Base-by-base conservation (phyloP, 2,113 vertebrate genomes). In the Chlamydotis undulata region DNA sequence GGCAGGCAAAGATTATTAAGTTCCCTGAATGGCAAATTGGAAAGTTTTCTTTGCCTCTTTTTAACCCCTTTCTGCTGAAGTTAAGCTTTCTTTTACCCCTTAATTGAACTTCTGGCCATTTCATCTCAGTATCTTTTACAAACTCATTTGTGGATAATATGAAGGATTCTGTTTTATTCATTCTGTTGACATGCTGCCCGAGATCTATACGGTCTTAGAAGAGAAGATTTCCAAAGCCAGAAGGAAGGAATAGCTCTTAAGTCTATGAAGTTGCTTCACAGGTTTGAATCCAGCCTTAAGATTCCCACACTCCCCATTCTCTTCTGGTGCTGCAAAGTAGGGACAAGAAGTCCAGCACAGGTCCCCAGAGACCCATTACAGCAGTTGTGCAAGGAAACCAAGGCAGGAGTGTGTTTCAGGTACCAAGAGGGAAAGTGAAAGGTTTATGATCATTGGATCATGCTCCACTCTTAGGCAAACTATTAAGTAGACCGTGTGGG, bases 1-100 rank as follows among this genome's bases (percentile, higher is more conserved):
- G 29, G 64, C 91, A 89, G 88, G 95, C 89, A 75, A 91, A 96
- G 94, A 92, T 64, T 61, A 95, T 87, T 80, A 55, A 4, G 69
- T 5, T 87, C 91, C 77, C 77, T 47, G 94, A 95, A 95, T 35
- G 89, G 93, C 60, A 96, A 94, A 97, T 87, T 93, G 95, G 89
- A 68, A 94, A 95, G 87, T 96, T 96, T 92, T 63, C 93, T 95
- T 73, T 68, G 80, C 86, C 69, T 95, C 83, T 81, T 82, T 94
- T 60, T 14, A 67, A 97, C 47, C 83, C 87, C 19, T 89, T 78
- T 61, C 87, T 89, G 87, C 89, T 53, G 52, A 94, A 95, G 87
- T 90, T 60, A 59, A 91, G 89, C 89, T 89, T 41, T 79, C 80
- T 92, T 90, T 94, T 64, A 86, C 89, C 68, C 83, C 19, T 67